Percentiles rank a stretch among this genome's conserved stretches.
Conservation (phyloP, 1,140 invertebrate genomes). For the Anoplophora glabripennis region DNA sequence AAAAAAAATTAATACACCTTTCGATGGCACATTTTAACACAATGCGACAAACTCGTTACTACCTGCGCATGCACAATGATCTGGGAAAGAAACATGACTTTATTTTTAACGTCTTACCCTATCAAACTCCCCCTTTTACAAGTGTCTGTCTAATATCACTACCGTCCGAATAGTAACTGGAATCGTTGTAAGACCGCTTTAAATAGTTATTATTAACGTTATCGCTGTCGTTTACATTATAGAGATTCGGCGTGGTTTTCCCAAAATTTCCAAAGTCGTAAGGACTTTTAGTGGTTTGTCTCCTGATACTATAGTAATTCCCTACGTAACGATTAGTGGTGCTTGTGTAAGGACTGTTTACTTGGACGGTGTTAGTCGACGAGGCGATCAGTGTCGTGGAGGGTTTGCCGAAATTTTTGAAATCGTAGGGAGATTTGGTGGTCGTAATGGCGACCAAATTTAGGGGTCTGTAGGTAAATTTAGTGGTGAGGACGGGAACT, state of each 20-base stretch:
- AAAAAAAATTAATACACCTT: too few species aligned
- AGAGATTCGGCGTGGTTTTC: constrained; percentile 35
- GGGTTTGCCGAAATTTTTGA: constrained; percentile 49
- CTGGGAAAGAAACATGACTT: not conserved
- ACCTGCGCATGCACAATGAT: not conserved
- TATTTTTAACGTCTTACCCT: constrained; percentile 18
- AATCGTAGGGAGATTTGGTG: constrained; percentile 53
- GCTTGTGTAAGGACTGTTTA: constrained; percentile 1
- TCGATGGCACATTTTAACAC: too few species aligned
- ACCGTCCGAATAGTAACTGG: constrained; percentile 44
- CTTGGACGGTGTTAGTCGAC: constrained; percentile 3
- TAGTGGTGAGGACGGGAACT: constrained; percentile 41
- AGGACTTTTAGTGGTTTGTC: constrained; percentile 46
- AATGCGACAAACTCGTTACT: not conserved
- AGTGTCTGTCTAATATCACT: constrained; percentile 29
- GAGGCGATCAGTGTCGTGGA: constrained; percentile 18
- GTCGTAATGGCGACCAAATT: constrained; percentile 31
- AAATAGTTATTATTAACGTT: constrained; percentile 49
- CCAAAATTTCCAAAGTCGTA: constrained; percentile 51
- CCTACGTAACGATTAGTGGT: constrained; percentile 34
- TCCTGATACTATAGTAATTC: constrained; percentile 41
- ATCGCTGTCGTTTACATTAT: constrained; percentile 32
- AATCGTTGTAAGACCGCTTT: constrained; percentile 48
- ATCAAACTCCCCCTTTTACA: constrained; percentile 20
- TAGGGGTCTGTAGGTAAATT: constrained; percentile 30